Evolutionary conservation across 2,797 vertebrate species (phyloP), one percentile per base, ranked within the genome.

Genomic region (Rallus crepitans): DNA sequence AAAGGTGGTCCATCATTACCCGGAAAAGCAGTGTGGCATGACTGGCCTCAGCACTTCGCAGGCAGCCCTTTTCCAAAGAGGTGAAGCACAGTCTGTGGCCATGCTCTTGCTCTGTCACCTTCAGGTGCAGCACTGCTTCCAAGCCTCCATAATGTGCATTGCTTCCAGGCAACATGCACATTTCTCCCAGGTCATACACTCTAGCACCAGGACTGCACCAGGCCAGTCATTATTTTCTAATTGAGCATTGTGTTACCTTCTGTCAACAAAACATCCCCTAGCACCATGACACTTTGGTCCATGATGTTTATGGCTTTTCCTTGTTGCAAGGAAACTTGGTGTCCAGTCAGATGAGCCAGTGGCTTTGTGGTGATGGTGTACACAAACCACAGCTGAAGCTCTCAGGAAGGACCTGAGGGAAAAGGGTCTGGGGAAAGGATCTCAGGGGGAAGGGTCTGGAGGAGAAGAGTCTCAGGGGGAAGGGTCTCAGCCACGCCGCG

Each of bases 21-120:
- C 16, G 53, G 75, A 53, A 18, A 18, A 90, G 5, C 28, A 9
- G 15, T 9, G 37, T 4, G 7, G 4, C 1, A 3, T 0, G 1
- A 50, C 28, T 11, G 2, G 31, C 15, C 40, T 9, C 5, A 3
- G 35, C 0, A 0, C 33, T 37, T 12, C 0, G 2, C 55, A n/a
- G 52, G 40, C 8, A n/a, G 59, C 16, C 40, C 64, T 37, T 4
- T 20, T 6, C 27, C 35, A 6, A 55, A n/a, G 27, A 52, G 48
- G 15, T 1, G 3, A 55, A 1, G 0, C 1, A 2, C 30, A 20
- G 25, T 23, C 27, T 9, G 37, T 17, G 52, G 21, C 31, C 1
- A 0, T 33, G 53, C 31, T 31, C 7, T 5, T 0, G 1, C n/a
- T 68, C 45, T 9, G 0, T 64, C 61, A 28, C 35, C 45, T 31